Conservation (phyloP, 1,140 invertebrate species). For the Trichonephila inaurata region DNA sequence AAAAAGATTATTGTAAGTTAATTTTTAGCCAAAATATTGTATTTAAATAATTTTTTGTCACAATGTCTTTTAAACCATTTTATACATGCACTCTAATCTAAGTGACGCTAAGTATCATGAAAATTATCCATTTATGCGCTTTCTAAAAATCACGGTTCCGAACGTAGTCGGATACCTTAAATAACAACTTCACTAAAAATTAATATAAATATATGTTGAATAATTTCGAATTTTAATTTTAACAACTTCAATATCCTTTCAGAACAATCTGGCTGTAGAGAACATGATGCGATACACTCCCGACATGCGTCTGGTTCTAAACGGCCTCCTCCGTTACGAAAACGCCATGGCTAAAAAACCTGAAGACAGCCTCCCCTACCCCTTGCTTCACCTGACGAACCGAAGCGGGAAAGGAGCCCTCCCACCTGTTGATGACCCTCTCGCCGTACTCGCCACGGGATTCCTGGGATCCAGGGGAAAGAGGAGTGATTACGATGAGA, state of each 20-base stretch:
- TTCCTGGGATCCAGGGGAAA: slow-evolving; percentile 63
- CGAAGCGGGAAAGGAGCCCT: background rate
- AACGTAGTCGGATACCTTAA: no score
- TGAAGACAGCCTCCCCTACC: background rate
- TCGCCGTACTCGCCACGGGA: slow-evolving; percentile 49
- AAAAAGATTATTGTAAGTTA: no score
- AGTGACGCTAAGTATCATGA: no score
- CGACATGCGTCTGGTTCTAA: slow-evolving; percentile 55
- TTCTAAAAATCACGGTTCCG: no score
- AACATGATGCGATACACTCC: slow-evolving; percentile 9
- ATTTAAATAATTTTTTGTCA: no score
- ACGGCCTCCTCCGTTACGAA: slow-evolving; percentile 34
- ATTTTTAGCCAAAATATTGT: no score
- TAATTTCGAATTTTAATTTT: no score
- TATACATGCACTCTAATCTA: no score
- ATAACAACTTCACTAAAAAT: no score
- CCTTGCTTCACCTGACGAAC: slow-evolving; percentile 4
- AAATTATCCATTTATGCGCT: no score
- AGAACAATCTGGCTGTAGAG: background rate
- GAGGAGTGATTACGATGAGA: slow-evolving; percentile 36
- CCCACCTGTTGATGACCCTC: slow-evolving; percentile 27
- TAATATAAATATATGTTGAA: no score
- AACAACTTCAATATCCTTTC: background rate
- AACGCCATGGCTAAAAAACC: background rate
- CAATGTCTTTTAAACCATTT: no score